Evolutionary conservation across 2,113 vertebrate species (phyloP), one percentile per base, ranked within the genome.

Genomic region (Saccopteryx bilineata): DNA sequence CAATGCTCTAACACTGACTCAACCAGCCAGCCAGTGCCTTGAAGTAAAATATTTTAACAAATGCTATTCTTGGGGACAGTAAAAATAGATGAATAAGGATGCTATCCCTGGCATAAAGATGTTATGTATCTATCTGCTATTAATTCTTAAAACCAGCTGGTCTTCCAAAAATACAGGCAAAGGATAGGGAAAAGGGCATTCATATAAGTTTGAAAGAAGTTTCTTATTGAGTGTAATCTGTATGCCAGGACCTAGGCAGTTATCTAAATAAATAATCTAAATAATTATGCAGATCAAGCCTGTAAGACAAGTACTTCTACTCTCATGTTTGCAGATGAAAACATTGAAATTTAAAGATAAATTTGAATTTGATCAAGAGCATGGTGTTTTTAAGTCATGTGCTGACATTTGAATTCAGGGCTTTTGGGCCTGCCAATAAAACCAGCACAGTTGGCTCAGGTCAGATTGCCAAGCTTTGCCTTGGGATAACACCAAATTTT

Each of bases 11-110:
- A 39, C 39, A 39, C 39, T 39, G 39, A 39, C 39, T 39, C 39
- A 39, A 39, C 39, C 39, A 39, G 39, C 39, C 39, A 39, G 39
- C 39, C 39, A 39, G 39, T 39, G 39, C 39, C 39, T 56, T 78
- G 75, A 80, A 50, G 18, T n/a, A 58, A 92, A 79, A 58, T 58
- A 75, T 83, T 87, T 87, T 48, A 90, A 78, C 17, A 96, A 96
- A 69, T 69, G 1, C 14, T 85, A 82, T 93, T 46, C 63, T 85
- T 71, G 24, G 50, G 52, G 63, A 58, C 23, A 52, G 13, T 48
- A 86, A 83, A 21, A 13, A 63, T 52, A 17, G 14, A 82, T 68
- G 24, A 90, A 21, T 58, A 58, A 31, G 39, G 15, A 23, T 52
- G 18, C 1, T 90, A 4, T 87, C 65, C 1, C 46, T 28, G 54